Evolutionary conservation across 2,797 vertebrate genomes (phyloP).

Genomic region (Hydrophis major): DNA sequence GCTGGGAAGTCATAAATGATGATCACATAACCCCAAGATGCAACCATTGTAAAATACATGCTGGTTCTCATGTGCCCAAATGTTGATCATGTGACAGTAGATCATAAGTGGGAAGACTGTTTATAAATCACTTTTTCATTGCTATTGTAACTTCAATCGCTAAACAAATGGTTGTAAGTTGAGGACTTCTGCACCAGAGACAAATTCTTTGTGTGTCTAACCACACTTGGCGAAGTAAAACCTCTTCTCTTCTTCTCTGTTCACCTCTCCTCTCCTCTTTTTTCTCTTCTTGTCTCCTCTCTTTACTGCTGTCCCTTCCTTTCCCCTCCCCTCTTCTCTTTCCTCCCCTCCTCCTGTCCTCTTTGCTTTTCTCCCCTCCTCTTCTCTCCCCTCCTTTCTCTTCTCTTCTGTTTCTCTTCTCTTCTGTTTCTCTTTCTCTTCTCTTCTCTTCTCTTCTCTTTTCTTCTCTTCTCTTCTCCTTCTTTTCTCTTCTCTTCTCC

Average conservation of each 20-base stretch:
- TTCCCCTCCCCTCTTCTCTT: too few relatives aligned
- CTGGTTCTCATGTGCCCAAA: not conserved
- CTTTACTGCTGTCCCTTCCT: too few relatives aligned
- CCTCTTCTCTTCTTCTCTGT: too few relatives aligned
- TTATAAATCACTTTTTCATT: not conserved
- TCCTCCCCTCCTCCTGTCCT: too few relatives aligned
- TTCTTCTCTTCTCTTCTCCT: accelerated
- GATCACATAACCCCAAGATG: not conserved
- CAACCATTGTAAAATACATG: not conserved
- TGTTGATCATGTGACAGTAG: not conserved
- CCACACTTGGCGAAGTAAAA: not conserved
- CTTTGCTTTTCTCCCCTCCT: too few relatives aligned
- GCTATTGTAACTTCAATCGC: not conserved
- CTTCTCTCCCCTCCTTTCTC: not conserved
- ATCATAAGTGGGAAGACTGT: not conserved
- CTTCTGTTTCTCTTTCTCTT: too few relatives aligned
- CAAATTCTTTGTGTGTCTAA: not conserved
- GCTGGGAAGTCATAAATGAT: too few relatives aligned
- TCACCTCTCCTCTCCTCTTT: too few relatives aligned
- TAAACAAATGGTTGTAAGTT: not conserved
- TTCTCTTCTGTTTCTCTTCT: too few relatives aligned
- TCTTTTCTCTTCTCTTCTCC: accelerated
- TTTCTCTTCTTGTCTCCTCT: too few relatives aligned
- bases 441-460: too few relatives aligned
- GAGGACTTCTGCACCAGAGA: not conserved